Percentiles rank a stretch among this genome's conserved stretches.
phyloP scores from a whole-genome alignment of 2,113 vertebrate genomes.

The Miniopterus natalensis region DNA sequence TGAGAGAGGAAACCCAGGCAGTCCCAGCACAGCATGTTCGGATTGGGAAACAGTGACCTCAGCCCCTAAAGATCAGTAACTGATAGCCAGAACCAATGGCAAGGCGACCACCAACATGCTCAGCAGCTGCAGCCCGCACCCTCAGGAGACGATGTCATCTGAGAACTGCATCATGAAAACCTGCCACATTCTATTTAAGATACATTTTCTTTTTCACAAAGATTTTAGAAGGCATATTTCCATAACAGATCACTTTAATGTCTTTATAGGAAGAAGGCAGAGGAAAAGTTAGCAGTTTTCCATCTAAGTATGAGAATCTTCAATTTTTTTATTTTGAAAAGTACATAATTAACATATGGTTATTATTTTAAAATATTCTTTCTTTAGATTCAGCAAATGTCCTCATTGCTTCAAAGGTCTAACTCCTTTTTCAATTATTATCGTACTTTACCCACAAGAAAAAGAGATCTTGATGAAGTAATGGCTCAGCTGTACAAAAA shows the following conservation, averaged over 20 bases:
- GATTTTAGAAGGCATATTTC: conserved; percentile 15
- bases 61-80: conserved; percentile 58
- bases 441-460: not conserved
- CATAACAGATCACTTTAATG: not conserved
- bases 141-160: not conserved
- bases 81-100: conserved; percentile 53
- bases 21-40: not conserved
- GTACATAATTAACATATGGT: not conserved
- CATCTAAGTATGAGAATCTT: not conserved
- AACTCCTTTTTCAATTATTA: not conserved
- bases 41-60: conserved; percentile 39
- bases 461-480: conserved; percentile 64
- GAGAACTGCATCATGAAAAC: conserved; percentile 16
- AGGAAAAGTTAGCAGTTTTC: not conserved
- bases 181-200: not conserved
- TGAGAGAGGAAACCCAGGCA: not conserved
- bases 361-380: conserved; percentile 37
- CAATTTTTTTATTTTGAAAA: conserved; percentile 27
- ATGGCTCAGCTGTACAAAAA: conserved; percentile 13
- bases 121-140: conserved; percentile 52
- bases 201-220: conserved; percentile 19
- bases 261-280: not conserved
- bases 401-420: not conserved
- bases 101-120: conserved; percentile 31
- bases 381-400: not conserved